Evolutionary conservation across 2,797 vertebrate species (phyloP).

Genomic region (Ataeniobius toweri): DNA sequence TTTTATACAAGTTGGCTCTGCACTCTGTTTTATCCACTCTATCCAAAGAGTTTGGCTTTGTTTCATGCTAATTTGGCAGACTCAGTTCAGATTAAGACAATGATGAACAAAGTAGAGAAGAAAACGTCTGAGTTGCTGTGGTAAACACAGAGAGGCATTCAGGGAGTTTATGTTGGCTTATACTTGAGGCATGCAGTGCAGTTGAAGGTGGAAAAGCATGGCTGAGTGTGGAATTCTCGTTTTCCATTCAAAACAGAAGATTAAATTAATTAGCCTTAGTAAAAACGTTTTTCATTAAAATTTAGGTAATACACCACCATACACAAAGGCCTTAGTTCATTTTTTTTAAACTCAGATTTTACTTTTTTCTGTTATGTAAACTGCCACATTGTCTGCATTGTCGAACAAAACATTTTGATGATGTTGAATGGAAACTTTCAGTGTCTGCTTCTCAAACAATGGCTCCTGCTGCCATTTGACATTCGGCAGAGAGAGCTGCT

Average conservation of each 20-base stretch:
- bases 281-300: neutral
- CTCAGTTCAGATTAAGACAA: conserved; percentile 17
- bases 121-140: conserved; percentile 14
- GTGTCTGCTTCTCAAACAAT: conserved; percentile 54
- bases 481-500: conserved; percentile 73
- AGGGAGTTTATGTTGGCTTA: conserved; percentile 62
- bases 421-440: conserved; percentile 53
- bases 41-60: conserved; percentile 34
- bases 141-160: conserved; percentile 25
- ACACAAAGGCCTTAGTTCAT: neutral
- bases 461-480: conserved; percentile 68
- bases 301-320: neutral
- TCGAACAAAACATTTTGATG: conserved; percentile 40
- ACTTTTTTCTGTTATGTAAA: conserved; percentile 2
- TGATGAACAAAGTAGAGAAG: conserved; percentile 28
- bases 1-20: conserved; percentile 29
- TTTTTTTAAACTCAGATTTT: conserved; percentile 3
- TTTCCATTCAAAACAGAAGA: neutral
- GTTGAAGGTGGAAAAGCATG: conserved; percentile 19
- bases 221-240: neutral
- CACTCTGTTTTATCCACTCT: conserved; percentile 61
- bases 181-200: conserved; percentile 1
- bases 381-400: conserved; percentile 18
- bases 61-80: conserved; percentile 20
- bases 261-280: neutral